Conservation (phyloP, 2,888 invertebrate species). For the Tinea trinotella region DNA sequence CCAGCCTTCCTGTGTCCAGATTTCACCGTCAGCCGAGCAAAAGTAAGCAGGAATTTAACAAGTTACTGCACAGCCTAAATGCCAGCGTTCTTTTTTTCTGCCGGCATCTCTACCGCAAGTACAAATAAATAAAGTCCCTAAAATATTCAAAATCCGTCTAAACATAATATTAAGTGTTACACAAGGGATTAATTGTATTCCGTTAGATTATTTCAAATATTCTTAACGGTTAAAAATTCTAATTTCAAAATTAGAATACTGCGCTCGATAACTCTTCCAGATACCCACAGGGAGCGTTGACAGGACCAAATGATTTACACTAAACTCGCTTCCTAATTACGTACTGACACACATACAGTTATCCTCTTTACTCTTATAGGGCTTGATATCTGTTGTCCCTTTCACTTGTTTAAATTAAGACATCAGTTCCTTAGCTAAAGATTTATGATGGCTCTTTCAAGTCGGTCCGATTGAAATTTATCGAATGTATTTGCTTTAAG, state of each 20-base stretch:
- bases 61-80: too few species aligned
- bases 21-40: too few species aligned
- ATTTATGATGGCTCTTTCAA: conserved; percentile 40
- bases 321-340: conserved; percentile 60
- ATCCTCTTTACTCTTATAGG: not conserved
- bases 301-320: conserved; percentile 62
- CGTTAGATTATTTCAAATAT: conserved; percentile 45
- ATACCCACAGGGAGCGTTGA: conserved; percentile 69
- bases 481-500: conserved; percentile 66
- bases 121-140: too few species aligned
- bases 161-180: not conserved
- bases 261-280: conserved; percentile 64
- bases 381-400: conserved; percentile 29
- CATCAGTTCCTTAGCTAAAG: conserved; percentile 51
- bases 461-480: conserved; percentile 49
- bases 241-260: conserved; percentile 72
- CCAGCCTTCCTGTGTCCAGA: too few species aligned
- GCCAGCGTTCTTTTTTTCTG: too few species aligned
- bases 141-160: not conserved
- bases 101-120: too few species aligned
- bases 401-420: conserved; percentile 52
- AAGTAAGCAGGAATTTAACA: too few species aligned
- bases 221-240: conserved; percentile 60
- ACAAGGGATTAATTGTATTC: conserved; percentile 19
- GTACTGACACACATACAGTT: conserved; percentile 30